These are phyloP conservation scores for Nephrocerus scutellatus DNA, from an alignment of 2,888 invertebrate species.

Conservation along the genomic window DNA sequence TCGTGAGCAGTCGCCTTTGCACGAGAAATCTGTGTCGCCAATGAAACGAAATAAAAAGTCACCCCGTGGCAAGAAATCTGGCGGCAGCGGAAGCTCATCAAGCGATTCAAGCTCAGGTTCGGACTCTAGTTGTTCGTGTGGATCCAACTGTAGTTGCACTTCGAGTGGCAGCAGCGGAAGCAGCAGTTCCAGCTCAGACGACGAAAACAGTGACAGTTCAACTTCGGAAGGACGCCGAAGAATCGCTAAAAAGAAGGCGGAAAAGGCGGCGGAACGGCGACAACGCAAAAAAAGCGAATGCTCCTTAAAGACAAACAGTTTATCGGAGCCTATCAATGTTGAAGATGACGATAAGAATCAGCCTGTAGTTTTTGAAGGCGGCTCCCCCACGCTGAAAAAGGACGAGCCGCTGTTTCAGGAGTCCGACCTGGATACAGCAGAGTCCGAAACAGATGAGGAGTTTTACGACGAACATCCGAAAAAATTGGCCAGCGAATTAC, in stretches of 20 bases:
- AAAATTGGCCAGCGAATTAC: constrained; percentile 61
- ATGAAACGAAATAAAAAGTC: constrained; percentile 28
- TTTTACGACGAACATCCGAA: constrained; percentile 82
- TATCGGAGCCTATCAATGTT: constrained; percentile 49
- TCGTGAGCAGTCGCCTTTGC: no score
- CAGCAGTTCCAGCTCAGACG: constrained; percentile 56
- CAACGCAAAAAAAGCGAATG: constrained; percentile 35
- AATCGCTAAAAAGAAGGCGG: constrained; percentile 42
- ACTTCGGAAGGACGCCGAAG: constrained; percentile 46
- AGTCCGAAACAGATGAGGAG: constrained; percentile 81
- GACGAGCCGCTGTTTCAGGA: constrained; percentile 63
- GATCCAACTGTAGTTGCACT: constrained; percentile 76
- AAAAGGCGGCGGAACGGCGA: constrained; percentile 48
- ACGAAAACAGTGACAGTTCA: constrained; percentile 50
- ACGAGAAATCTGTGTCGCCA: constrained; percentile 33
- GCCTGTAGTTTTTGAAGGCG: constrained; percentile 41
- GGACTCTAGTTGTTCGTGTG: constrained; percentile 73
- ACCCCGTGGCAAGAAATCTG: no score
- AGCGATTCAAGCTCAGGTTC: constrained; percentile 72
- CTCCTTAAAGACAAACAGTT: constrained; percentile 32
- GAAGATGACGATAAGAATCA: constrained; percentile 50
- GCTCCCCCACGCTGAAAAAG: constrained; percentile 34
- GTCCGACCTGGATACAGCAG: constrained; percentile 77
- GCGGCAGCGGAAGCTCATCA: constrained; percentile 54
- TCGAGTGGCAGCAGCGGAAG: constrained; percentile 62